Evolutionary conservation across 2,113 vertebrate genomes (phyloP), one percentile per base, ranked within the genome.

Genomic region (Myiozetetes cayanensis): DNA sequence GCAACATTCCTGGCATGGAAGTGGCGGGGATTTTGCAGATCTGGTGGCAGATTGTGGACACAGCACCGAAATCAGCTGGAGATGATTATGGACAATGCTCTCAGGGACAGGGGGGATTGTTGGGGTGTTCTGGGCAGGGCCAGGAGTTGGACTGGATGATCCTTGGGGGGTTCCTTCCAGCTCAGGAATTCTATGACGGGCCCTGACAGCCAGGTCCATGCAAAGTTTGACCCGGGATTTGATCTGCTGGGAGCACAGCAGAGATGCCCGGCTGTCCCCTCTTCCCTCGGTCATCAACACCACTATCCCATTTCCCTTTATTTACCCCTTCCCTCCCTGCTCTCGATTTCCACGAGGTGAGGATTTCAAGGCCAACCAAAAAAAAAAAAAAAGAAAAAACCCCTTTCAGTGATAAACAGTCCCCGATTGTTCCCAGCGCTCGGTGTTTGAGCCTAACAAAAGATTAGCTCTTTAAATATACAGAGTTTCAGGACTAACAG

Each of bases 391-490:
- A 61, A 7, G 13, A 27, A 75, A 22, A 65, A 41, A 27, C 5
- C 20, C 44, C 73, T 73, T 81, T 50, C 24, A 9, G 75, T 37
- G 85, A 75, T 86, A 76, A 88, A 78, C 47, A 41, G 15, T 43
- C 13, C 49, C 79, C 53, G 55, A 55, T 33, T 20, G 12, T 31
- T 50, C 43, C 14, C 31, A 7, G n/a, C n/a, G n/a, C n/a, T n/a
- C n/a, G n/a, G 66, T 53, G 28, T 37, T 72, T 10, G 35, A 65
- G 30, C 2, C 12, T 41, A 75, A 91, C 65, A 28, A 33, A 73
- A 94, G 94, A 96, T 97, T 94, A 96, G 74, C 92, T 97, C 71
- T 92, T 96, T 91, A 96, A 98, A 96, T 55, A 94, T 31, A 37
- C 83, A 67, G 56, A 75, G 31, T 67, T 24, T 72, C 8, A 80